Evolutionary conservation across 2,113 vertebrate genomes (phyloP), one percentile per base, ranked within the genome.

Genomic region (Eurypyga helias): DNA sequence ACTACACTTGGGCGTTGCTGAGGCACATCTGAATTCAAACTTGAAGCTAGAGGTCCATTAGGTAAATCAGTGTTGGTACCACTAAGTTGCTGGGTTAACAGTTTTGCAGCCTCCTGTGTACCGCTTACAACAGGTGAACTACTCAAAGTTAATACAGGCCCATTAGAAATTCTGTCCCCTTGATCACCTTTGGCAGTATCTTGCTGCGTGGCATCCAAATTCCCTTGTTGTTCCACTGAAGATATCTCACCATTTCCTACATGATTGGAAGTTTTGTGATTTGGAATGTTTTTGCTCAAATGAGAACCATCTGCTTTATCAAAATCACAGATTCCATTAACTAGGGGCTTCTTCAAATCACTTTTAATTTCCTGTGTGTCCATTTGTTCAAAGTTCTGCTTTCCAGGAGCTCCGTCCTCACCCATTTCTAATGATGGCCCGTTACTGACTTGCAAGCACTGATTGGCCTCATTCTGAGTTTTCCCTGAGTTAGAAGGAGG

Each of bases 401-500:
- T 99, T 96, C 98, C 99, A 93, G 98, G 98, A 93, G 99, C 97
- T 97, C 99, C 98, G 69, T 98, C 98, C 97, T 98, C 98, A 96
- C 98, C 98, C 95, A 98, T 97, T 98, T 99, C 99, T 84, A 95
- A 94, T 69, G 98, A 98, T 58, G 99, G 99, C 96, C 99, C 99
- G 66, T 99, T 99, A 97, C 98, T 98, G 38, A 98, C 98, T 98
- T 99, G 98, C 89, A 96, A 98, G 98, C 98, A 98, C 97, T 98
- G 98, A 97, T 95, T 97, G 96, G 98, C 96, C 98, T 99, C 98
- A 97, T 98, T 98, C 97, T 99, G 99, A 98, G 97, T 98, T 99
- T 99, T 99, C 99, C 99, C 99, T 99, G 99, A 99, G 99, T 99
- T 99, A 98, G 99, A 99, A 98, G 99, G 99, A 99, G 99, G 99